Base-by-base conservation (phyloP, 2,113 vertebrate species). In the Calonectris borealis region DNA sequence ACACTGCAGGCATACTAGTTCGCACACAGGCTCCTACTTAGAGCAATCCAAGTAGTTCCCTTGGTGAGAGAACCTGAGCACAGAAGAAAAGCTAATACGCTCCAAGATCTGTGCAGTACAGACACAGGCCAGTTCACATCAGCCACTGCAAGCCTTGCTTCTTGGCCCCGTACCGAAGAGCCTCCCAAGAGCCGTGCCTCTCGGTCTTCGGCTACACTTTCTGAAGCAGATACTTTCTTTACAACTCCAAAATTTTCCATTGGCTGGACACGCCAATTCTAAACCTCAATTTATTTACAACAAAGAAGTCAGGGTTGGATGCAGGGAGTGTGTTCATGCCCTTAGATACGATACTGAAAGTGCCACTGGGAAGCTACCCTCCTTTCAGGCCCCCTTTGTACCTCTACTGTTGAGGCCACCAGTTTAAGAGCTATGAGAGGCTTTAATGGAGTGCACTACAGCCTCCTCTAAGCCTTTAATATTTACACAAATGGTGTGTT, bases 121-220 rank as follows among this genome's bases (percentile, higher is more conserved):
- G 38, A 21, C 10, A 48, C 4, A 25, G 36, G 34, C 7, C 70
- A 44, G 57, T 25, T 88, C 61, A 34, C 31, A 75, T 40, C 29
- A 60, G 34, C 31, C 52, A 40, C 24, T 21, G 10, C 10, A 64
- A 60, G 14, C 21, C 2, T 82, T 66, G 0, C 6, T 62, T 52
- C 75, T 75, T 15, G 19, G 34, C 48, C 40, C 22, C 9, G 9
- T 61, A 65, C 3, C 0, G 1, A 79, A 70, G 11, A 71, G 16
- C 20, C 15, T 61, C 36, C 46, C 40, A n/a, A n/a, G 15, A 81
- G 29, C 0, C 0, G 49, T 3, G 3, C 36, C 11, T 27, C 69
- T 60, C 5, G 0, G 8, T n/a, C 36, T 96, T 79, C 55, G 60
- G 19, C 16, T 54, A 34, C 6, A 6, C 10, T 22, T 81, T 58